A percentile compares a stretch with the other conserved stretches of the same genome.
Evolutionary conservation across 1,140 invertebrate genomes (phyloP).

Genomic region (Hesperophylax magnus): DNA sequence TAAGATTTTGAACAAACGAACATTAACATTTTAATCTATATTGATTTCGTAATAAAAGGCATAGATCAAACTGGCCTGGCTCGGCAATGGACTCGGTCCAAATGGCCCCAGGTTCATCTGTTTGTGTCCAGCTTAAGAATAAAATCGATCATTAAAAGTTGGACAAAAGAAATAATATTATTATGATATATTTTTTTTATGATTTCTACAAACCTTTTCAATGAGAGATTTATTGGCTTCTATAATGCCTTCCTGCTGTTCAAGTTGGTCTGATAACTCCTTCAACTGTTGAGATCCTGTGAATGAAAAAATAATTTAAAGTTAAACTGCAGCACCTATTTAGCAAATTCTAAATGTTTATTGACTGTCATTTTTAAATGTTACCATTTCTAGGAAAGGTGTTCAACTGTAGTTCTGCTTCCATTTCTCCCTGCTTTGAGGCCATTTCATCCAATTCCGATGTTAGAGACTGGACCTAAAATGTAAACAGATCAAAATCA

Average conservation of each 20-base stretch:
- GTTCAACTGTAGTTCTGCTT: conserved; percentile 55
- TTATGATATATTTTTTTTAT: background rate
- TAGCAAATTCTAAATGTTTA: background rate
- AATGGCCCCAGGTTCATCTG: too few relatives aligned
- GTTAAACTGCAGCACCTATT: background rate
- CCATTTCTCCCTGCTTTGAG: conserved; percentile 63
- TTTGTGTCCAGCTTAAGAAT: too few relatives aligned
- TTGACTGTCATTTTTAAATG: background rate
- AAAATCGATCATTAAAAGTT: conserved; percentile 12
- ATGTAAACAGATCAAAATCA: too few relatives aligned
- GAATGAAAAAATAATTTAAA: conserved; percentile 28
- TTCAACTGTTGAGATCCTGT: conserved; percentile 59
- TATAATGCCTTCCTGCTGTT: conserved; percentile 68
- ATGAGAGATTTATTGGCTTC: conserved; percentile 67
- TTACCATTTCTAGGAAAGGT: conserved; percentile 37
- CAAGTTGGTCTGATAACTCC: conserved; percentile 65
- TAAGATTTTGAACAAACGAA: too few relatives aligned
- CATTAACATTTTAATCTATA: too few relatives aligned
- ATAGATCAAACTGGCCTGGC: too few relatives aligned
- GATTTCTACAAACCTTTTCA: conserved; percentile 63
- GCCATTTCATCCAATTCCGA: conserved; percentile 70
- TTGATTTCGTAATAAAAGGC: too few relatives aligned
- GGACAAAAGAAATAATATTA: background rate
- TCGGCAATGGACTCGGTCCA: too few relatives aligned
- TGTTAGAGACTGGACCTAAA: conserved; percentile 69